A percentile compares a stretch with the other conserved stretches of the same genome.
These are phyloP conservation scores for Oryzias celebensis DNA, from an alignment of 2,113 vertebrate genomes.

Conservation along the genomic window DNA sequence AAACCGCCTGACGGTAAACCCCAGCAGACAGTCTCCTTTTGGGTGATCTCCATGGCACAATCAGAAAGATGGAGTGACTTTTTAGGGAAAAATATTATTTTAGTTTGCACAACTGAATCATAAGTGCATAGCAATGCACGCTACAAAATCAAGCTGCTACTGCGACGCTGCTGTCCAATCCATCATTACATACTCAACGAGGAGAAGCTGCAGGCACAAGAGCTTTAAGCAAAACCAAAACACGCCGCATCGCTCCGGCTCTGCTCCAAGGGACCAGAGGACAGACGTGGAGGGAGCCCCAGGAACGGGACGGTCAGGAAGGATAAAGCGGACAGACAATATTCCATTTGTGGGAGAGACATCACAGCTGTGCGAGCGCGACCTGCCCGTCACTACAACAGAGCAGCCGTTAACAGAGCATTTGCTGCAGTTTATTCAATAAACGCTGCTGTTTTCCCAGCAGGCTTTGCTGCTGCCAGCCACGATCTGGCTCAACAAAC, in stretches of 20 bases:
- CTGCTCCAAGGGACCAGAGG: not conserved
- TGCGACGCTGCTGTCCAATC: conserved; percentile 7
- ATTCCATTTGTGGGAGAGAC: not conserved
- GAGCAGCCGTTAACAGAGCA: conserved; percentile 39
- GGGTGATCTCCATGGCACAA: conserved; percentile 60
- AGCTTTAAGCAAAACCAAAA: conserved; percentile 2
- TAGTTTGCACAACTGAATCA: too few species aligned
- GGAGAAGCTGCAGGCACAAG: conserved; percentile 42
- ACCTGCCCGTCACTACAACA: conserved; percentile 18
- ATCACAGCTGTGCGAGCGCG: conserved; percentile 32
- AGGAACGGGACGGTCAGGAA: not conserved
- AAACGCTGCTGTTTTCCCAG: conserved; percentile 13
- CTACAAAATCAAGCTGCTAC: conserved; percentile 26
- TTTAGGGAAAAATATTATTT: not conserved
- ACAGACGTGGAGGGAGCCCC: not conserved
- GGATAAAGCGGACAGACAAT: too few species aligned
- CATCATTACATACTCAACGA: conserved; percentile 12
- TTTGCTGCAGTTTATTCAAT: conserved; percentile 35
- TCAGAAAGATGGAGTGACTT: conserved; percentile 2
- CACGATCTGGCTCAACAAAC: conserved; percentile 26
- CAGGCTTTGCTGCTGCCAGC: conserved; percentile 15
- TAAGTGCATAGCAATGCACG: not conserved
- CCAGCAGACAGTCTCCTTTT: conserved; percentile 44
- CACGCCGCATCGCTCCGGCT: too few species aligned
- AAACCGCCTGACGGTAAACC: not conserved